Evolutionary conservation across 64 coral and sea anemone species (phyloP), one percentile per base, ranked within the genome.

Genomic region (Montipora foliosa): DNA sequence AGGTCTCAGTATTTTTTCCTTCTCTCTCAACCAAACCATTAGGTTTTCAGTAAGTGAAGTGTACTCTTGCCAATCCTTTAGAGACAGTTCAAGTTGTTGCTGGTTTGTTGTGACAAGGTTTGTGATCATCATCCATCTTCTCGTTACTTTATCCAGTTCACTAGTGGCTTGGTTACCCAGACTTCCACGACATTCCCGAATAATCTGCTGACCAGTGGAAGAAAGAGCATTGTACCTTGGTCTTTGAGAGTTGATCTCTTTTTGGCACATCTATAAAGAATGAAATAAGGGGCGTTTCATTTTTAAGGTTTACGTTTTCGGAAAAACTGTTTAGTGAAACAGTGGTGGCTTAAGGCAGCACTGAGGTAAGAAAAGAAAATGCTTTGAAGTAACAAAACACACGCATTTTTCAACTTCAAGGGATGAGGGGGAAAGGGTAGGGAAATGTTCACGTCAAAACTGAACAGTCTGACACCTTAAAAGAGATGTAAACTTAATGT

Each of bases 41-140:
- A 96, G 89, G 76, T 99, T 96, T 15, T 99, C 98, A 80, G 92
- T 99, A 58, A 96, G 80, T 64, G 95, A 90, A 20, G 98, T 94
- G 55, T 99, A 99, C 13, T 99, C 89, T 67, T 99, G 98, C 98
- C 98, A 99, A 49, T 99, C 98, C 84, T 94, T 92, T 1, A 99
- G 69, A 2, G 95, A 87, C 72, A 92, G 53, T 66, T 99, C 98
- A 12, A 99, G 67, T 7, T 94, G 95, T 12, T 96, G 95, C 19
- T 99, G 98, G 82, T 96, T 99, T 45, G 92, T 77, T 21, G 89
- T 85, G n/a, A 99, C 50, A 16, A 80, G 84, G 5, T 88, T 96
- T 47, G 84, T 94, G 13, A 99, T 75, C 81, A 87, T 46, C 13
- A 89, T 37, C 98, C 98, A 99, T 25, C 88, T 90, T 61, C 87